Base-by-base conservation (phyloP, 2,113 vertebrate genomes). In the Charina bottae region DNA sequence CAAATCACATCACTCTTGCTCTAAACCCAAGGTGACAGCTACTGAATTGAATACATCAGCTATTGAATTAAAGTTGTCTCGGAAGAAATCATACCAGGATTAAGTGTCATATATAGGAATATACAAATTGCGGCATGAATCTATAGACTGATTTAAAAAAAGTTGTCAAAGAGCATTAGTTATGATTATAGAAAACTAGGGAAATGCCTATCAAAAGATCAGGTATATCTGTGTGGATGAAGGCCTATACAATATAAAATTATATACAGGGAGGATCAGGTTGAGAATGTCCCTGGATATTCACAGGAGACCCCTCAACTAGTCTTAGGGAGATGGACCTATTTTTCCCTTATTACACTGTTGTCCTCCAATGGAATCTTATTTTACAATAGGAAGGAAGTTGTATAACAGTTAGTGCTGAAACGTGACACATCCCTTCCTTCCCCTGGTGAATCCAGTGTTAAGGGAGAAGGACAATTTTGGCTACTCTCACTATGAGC, bases 71-170 rank as follows among this genome's bases (percentile, higher is more conserved):
- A 96, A 94, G 33, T 12, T 92, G 87, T 94, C 93, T 96, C 89
- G 10, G 85, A 89, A 91, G 92, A 96, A 97, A 95, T 95, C 49
- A 64, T 90, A 94, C 91, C 89, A 89, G 33, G 95, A 95, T 94
- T 93, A 88, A 90, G 37, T 92, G 92, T 92, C 88, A 88, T 92
- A 92, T 92, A 84, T 83, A 92, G 91, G 90, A 94, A 94, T 84
- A 23, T 0, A 68, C 54, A 0, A 0, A 83, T 68, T 93, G 62
- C 92, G 95, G 28, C 93, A 93, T 46, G 68, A 87, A 37, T 92
- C 53, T 88, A 78, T 12, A 84, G 90, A 86, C 54, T 92, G 90
- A 87, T 88, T 26, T 88, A 86, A 93, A n/a, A 93, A 93, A 0
- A 1, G 86, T 62, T 56, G 90, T 55, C 94, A 87, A 90, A 88